phyloP scores from a whole-genome alignment of 2,888 invertebrate genomes.

The Rhamnusium bicolor region DNA sequence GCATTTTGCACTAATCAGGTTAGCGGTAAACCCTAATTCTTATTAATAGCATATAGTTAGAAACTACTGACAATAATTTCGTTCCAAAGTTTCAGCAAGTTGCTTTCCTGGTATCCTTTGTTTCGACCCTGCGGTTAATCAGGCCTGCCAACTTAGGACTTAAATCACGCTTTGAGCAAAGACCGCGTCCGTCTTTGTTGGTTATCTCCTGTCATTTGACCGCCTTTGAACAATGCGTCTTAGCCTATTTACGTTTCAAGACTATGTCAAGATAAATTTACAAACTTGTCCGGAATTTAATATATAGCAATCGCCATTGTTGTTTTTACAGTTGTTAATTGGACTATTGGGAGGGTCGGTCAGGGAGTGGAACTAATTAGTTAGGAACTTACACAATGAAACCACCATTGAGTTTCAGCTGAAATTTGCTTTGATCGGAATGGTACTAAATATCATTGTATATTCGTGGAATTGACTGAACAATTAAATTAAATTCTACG shows the following conservation, averaged over 20 bases:
- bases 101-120: constrained; percentile 52
- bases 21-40: constrained; percentile 16
- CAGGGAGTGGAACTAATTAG: constrained; percentile 45
- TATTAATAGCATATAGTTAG: constrained; percentile 13
- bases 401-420: constrained; percentile 2
- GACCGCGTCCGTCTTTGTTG: constrained; percentile 55
- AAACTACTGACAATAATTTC: constrained; percentile 35
- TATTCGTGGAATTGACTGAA: background rate
- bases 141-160: constrained; percentile 59
- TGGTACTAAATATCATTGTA: constrained; percentile 12
- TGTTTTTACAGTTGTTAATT: constrained; percentile 41
- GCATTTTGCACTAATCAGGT: constrained; percentile 4
- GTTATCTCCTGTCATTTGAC: constrained; percentile 61
- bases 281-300: constrained; percentile 31
- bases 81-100: constrained; percentile 24
- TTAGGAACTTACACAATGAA: constrained; percentile 43
- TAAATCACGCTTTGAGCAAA: constrained; percentile 60
- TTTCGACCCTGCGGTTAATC: constrained; percentile 61
- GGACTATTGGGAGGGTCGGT: constrained; percentile 36
- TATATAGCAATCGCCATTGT: constrained; percentile 44
- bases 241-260: constrained; percentile 51
- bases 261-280: constrained; percentile 49
- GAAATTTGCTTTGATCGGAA: constrained; percentile 8
- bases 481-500: background rate
- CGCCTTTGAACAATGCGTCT: constrained; percentile 64